Evolutionary conservation across 1,140 invertebrate genomes (phyloP).

Genomic region (Nymphalis io): DNA sequence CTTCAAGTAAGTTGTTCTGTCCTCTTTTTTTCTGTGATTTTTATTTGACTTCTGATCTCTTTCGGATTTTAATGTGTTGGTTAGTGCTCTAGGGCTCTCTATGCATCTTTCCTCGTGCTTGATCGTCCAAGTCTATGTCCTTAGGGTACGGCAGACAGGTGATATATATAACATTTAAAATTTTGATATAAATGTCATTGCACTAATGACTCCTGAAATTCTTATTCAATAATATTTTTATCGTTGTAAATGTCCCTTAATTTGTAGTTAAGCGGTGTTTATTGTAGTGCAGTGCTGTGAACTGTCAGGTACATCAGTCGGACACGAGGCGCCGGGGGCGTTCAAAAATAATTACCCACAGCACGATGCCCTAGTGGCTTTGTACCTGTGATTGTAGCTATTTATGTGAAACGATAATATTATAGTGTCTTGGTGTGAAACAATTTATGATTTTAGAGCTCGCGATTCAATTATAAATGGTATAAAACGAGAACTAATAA

Average conservation of each 20-base stretch:
- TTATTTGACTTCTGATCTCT: too few relatives aligned
- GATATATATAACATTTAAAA: too few relatives aligned
- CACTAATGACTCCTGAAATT: too few relatives aligned
- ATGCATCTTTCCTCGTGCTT: too few relatives aligned
- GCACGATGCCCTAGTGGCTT: background rate
- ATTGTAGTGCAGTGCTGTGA: background rate
- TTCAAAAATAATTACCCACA: constrained; percentile 15
- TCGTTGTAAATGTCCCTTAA: background rate
- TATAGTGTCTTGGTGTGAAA: constrained; percentile 3
- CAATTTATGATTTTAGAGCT: constrained; percentile 1
- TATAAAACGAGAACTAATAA: constrained; percentile 1
- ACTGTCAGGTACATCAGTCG: constrained; percentile 17
- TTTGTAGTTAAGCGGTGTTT: background rate
- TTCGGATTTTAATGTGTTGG: too few relatives aligned
- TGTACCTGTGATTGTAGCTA: constrained; percentile 5
- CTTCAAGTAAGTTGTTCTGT: too few relatives aligned
- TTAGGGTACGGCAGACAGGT: too few relatives aligned
- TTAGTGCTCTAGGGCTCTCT: too few relatives aligned
- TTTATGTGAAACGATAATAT: constrained; percentile 12
- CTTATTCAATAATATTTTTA: too few relatives aligned
- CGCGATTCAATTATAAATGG: background rate
- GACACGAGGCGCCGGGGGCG: constrained; percentile 22
- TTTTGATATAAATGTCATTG: too few relatives aligned
- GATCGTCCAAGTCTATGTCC: too few relatives aligned
- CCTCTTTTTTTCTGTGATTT: too few relatives aligned